A percentile compares a stretch with the other conserved stretches of the same genome.
Conservation (phyloP, 1,140 invertebrate species). For the Notospermus geniculatus region DNA sequence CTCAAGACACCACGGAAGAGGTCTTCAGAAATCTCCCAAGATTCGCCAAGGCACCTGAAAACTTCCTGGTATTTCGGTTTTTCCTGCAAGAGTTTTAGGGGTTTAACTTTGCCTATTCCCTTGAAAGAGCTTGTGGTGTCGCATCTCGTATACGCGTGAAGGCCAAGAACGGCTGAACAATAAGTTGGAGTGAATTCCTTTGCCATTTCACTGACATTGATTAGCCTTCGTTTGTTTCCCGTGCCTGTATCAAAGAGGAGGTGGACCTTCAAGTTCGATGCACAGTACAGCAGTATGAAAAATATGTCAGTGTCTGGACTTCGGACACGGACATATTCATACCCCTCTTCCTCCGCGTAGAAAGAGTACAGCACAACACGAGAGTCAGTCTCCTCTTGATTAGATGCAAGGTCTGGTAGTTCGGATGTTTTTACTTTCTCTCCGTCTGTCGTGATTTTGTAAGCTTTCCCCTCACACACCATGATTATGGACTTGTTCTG, state of each 20-base stretch:
- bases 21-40: too few relatives aligned
- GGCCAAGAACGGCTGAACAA: too few relatives aligned
- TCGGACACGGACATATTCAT: constrained; percentile 3
- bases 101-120: too few relatives aligned
- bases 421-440: background rate
- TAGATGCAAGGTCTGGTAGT: background rate
- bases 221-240: constrained; percentile 15
- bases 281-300: constrained; percentile 24
- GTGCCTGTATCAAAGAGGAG: constrained; percentile 25
- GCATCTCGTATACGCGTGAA: too few relatives aligned
- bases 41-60: too few relatives aligned
- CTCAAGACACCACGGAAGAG: too few relatives aligned
- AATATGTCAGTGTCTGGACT: constrained; percentile 26
- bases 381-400: constrained; percentile 24
- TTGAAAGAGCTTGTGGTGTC: too few relatives aligned
- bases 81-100: too few relatives aligned
- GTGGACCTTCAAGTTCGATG: constrained; percentile 1
- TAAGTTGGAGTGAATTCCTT: background rate
- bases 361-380: constrained; percentile 16
- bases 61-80: too few relatives aligned
- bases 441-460: constrained; percentile 3
- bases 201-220: constrained; percentile 14
- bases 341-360: constrained; percentile 13
- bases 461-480: constrained; percentile 17
- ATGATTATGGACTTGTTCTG: constrained; percentile 14